A percentile compares a stretch with the other conserved stretches of the same genome.
Conservation (phyloP, 2,888 invertebrate genomes). For the Salpingus planirostris region DNA sequence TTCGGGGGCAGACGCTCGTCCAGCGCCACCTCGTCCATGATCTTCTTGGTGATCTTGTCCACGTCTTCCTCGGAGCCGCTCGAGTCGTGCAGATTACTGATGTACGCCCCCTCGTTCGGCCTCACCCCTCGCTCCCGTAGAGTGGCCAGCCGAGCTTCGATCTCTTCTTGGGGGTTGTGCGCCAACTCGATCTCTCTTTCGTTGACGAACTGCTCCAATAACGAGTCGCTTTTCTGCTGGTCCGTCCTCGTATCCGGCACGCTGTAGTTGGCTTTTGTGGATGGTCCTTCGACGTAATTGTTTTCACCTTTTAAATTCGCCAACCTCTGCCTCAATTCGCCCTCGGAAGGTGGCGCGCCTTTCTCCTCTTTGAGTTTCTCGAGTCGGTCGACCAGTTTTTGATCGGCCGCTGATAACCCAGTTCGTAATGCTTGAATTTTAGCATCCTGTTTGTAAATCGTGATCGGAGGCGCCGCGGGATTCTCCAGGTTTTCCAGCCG, state of each 20-base stretch:
- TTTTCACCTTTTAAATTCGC: conserved; percentile 58
- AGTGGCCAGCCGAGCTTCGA: conserved; percentile 46
- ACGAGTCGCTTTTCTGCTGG: conserved; percentile 61
- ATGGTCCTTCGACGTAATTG: conserved; percentile 34
- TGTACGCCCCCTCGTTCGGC: conserved; percentile 34
- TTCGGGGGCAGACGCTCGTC: conserved; percentile 31
- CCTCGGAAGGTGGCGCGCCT: conserved; percentile 47
- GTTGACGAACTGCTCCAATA: conserved; percentile 48
- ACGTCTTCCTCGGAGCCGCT: conserved; percentile 36
- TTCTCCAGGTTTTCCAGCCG: conserved; percentile 47
- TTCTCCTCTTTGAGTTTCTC: conserved; percentile 57
- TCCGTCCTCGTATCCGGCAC: conserved; percentile 58
- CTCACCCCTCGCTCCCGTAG: conserved; percentile 43
- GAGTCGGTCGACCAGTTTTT: conserved; percentile 57
- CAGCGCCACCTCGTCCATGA: conserved; percentile 44
- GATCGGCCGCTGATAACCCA: conserved; percentile 47
- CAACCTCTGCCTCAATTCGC: conserved; percentile 56
- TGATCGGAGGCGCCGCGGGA: conserved; percentile 48
- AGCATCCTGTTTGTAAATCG: conserved; percentile 43
- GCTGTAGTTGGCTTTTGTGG: conserved; percentile 41
- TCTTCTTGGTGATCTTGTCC: conserved; percentile 39
- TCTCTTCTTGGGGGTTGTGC: conserved; percentile 45
- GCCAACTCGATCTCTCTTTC: conserved; percentile 43
- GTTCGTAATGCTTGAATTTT: conserved; percentile 34
- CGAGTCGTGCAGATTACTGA: conserved; percentile 34